Base-by-base conservation (phyloP, 2,797 vertebrate species). In the Anabas testudineus region DNA sequence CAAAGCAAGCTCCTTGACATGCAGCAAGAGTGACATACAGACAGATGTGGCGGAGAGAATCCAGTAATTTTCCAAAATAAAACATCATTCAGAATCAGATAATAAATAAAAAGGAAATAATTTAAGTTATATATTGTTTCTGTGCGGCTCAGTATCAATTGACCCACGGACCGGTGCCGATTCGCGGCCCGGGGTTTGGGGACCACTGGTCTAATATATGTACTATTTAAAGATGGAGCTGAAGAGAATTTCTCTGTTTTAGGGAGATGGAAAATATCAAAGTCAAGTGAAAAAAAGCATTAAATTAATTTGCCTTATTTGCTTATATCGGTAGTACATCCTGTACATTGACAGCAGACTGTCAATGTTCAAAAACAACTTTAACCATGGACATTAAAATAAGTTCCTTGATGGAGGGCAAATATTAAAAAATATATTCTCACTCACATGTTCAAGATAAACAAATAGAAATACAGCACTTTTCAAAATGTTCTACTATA, bases 361-460 rank as follows among this genome's bases (percentile, higher is more conserved):
- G 53, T 78, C 43, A 8, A 59, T 80, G 66, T 78, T 79, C 34
- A 82, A 59, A 73, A 73, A 47, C 42, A 53, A 54, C 64, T 85
- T 81, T 76, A 65, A 88, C 77, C 46, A 51, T 7, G 43, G 53
- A 67, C 16, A 51, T 46, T 46, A 42, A 80, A 67, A 74, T 47
- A 39, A 68, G 14, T 36, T 75, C 18, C 28, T 60, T 60, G 34
- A 46, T 59, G 21, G 24, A 37, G 46, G n/a, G n/a, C n/a, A n/a
- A n/a, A n/a, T n/a, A n/a, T n/a, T n/a, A n/a, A n/a, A n/a, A n/a
- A n/a, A n/a, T n/a, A n/a, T n/a, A 52, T 46, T 16, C 15, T 42
- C 4, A 42, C 16, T 42, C 16, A 42, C 39, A 42, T 42, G 57
- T 55, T 48, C 5, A 73, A 61, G 19, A 70, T 42, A 47, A 74